Evolutionary conservation across 2,113 vertebrate genomes (phyloP).

Genomic region (Indicator indicator): DNA sequence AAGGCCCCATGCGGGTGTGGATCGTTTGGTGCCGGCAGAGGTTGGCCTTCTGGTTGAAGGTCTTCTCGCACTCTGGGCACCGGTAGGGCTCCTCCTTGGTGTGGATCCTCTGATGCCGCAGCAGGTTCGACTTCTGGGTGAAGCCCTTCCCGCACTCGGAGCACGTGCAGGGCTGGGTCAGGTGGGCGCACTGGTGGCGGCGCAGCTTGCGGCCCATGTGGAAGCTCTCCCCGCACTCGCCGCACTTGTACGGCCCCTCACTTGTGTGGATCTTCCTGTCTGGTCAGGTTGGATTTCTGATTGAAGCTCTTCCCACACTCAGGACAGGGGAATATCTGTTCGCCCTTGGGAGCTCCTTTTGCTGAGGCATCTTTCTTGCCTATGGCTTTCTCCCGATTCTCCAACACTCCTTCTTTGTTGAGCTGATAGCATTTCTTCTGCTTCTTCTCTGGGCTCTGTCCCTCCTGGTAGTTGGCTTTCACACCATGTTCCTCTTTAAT

Average conservation of each 20-base stretch:
- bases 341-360: not conserved
- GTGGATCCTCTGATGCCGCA: conserved; percentile 33
- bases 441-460: not conserved
- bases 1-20: conserved; percentile 27
- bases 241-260: not conserved
- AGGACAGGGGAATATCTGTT: not conserved
- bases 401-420: not conserved
- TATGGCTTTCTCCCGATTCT: accelerated
- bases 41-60: conserved; percentile 58
- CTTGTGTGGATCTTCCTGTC: conserved; percentile 38
- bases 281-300: conserved; percentile 41
- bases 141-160: not conserved
- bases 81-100: conserved; percentile 48
- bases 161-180: conserved; percentile 37
- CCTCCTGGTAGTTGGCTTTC: not conserved
- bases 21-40: conserved; percentile 32
- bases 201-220: conserved; percentile 10
- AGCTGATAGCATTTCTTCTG: not conserved
- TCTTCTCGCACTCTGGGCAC: conserved; percentile 40
- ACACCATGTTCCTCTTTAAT: not conserved
- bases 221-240: conserved; percentile 22
- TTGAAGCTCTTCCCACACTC: no score
- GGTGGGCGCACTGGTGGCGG: conserved; percentile 18
- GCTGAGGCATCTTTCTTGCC: not conserved
- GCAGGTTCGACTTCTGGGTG: conserved; percentile 11